These are phyloP conservation scores for Lasaia peninsularis DNA, from an alignment of 1,140 invertebrate species.

Conservation along the genomic window DNA sequence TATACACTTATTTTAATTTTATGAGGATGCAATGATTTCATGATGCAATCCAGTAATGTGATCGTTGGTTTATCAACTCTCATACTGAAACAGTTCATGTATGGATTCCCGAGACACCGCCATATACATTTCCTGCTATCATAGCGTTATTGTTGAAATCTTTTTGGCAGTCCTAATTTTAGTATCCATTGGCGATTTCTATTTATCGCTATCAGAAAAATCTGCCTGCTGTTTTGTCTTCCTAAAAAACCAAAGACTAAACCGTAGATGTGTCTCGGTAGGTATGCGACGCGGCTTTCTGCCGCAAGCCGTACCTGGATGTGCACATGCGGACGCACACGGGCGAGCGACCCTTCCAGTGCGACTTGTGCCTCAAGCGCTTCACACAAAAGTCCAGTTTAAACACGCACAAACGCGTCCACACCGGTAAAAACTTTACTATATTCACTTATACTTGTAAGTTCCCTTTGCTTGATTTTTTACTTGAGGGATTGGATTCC, in stretches of 20 bases:
- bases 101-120: too few species aligned
- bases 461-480: not conserved
- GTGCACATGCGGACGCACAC: conserved; percentile 88
- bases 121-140: too few species aligned
- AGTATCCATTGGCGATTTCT: too few species aligned
- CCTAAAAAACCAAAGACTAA: not conserved
- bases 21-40: too few species aligned
- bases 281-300: conserved; percentile 83
- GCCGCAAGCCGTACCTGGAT: conserved; percentile 83
- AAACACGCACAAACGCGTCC: conserved; percentile 87
- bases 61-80: too few species aligned
- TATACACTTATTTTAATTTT: too few species aligned
- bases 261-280: conserved; percentile 36
- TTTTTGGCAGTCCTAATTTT: too few species aligned
- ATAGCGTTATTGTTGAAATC: too few species aligned
- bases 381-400: conserved; percentile 84
- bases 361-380: conserved; percentile 81
- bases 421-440: conserved; percentile 78
- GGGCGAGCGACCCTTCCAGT: conserved; percentile 83
- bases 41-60: too few species aligned
- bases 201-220: too few species aligned
- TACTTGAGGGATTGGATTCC: not conserved
- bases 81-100: too few species aligned
- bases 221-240: too few species aligned
- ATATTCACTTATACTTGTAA: not conserved